These are phyloP conservation scores for Leucophora obtusa DNA, from an alignment of 2,888 invertebrate genomes.

Conservation along the genomic window DNA sequence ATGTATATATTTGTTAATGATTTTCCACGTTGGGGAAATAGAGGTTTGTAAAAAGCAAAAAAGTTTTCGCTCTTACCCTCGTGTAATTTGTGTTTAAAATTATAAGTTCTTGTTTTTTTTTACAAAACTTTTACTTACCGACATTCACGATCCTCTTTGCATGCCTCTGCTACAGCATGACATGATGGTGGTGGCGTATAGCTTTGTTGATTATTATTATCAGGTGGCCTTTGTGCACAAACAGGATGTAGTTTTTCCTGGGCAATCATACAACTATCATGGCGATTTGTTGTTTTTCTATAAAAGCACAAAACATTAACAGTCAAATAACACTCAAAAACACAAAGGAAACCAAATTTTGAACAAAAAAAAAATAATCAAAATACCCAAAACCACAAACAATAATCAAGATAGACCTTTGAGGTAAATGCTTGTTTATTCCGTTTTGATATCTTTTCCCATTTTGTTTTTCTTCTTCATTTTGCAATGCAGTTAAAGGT, in stretches of 20 bases:
- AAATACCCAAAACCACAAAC: slow-evolving; percentile 39
- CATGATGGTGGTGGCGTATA: slow-evolving; percentile 89
- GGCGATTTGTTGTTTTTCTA: slow-evolving; percentile 91
- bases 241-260: slow-evolving; percentile 93
- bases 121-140: slow-evolving; percentile 81
- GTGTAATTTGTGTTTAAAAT: too few relatives aligned
- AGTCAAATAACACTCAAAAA: slow-evolving; percentile 16
- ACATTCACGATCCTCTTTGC: slow-evolving; percentile 90
- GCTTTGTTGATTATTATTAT: slow-evolving; percentile 80
- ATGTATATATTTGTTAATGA: too few relatives aligned
- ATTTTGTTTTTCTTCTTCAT: neutral
- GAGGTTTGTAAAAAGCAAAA: too few relatives aligned
- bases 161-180: slow-evolving; percentile 89
- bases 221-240: slow-evolving; percentile 89
- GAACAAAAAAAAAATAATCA: neutral
- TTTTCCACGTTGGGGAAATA: too few relatives aligned
- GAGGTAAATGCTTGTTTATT: slow-evolving; percentile 37
- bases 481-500: slow-evolving; percentile 42
- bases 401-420: slow-evolving; percentile 42
- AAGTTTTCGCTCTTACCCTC: too few relatives aligned
- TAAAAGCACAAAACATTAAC: slow-evolving; percentile 23
- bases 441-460: neutral
- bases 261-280: slow-evolving; percentile 92
- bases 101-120: neutral
- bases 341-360: slow-evolving; percentile 35